phyloP scores from a whole-genome alignment of 1,140 invertebrate genomes.

The Drosophila simulans region DNA sequence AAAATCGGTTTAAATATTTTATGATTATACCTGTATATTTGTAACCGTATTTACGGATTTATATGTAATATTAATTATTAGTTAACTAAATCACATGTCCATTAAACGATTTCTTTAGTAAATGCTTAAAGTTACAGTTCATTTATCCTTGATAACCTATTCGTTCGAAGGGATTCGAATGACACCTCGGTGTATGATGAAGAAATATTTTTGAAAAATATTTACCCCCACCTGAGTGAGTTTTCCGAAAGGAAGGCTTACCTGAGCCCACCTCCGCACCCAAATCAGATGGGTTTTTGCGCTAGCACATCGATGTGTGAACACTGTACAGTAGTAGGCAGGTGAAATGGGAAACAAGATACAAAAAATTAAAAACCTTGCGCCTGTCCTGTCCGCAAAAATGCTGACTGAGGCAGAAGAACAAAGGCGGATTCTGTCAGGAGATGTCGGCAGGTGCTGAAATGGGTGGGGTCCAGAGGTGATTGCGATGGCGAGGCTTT shows the following conservation, averaged over 20 bases:
- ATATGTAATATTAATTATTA: too few species aligned
- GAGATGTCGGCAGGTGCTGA: constrained; percentile 46
- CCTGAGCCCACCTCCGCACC: neutral
- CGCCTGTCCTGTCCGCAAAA: constrained; percentile 34
- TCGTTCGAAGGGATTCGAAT: neutral
- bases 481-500: constrained; percentile 13
- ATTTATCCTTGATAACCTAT: neutral
- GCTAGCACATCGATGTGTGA: constrained; percentile 52
- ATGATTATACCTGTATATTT: too few species aligned
- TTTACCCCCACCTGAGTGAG: neutral
- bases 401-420: constrained; percentile 79
- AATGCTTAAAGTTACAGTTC: neutral
- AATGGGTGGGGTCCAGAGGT: neutral
- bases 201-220: neutral
- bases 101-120: too few species aligned
- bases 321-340: constrained; percentile 8
- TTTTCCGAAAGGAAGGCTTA: neutral
- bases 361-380: constrained; percentile 34
- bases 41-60: too few species aligned
- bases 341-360: constrained; percentile 1
- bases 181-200: neutral
- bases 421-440: constrained; percentile 66
- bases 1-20: too few species aligned
- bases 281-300: neutral
- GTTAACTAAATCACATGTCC: too few species aligned